These are phyloP conservation scores for Babyrousa celebensis DNA, from an alignment of 2,797 vertebrate species.

Conservation along the genomic window DNA sequence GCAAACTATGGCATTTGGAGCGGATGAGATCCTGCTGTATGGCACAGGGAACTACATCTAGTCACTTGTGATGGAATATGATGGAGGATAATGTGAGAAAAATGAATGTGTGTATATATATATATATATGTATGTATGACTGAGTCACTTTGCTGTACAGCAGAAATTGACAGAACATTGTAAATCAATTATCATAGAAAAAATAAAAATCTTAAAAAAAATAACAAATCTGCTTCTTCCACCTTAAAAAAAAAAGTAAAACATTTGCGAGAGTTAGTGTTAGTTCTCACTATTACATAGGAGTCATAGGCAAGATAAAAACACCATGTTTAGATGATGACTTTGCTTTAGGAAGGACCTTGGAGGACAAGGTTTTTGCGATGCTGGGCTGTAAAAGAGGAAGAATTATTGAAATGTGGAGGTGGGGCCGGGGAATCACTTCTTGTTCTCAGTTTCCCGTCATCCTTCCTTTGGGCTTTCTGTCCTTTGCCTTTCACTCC, in stretches of 20 bases:
- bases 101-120: no score
- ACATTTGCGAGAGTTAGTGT: background rate
- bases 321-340: fast-evolving
- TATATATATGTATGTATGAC: no score
- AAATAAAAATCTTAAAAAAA: no score
- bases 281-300: background rate
- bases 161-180: no score
- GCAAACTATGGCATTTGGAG: no score
- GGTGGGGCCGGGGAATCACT: background rate
- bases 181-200: no score
- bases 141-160: no score
- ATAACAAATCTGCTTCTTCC: no score
- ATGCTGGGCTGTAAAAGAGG: background rate
- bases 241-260: background rate
- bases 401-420: background rate
- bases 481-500: background rate
- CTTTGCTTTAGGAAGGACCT: background rate
- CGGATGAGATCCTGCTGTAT: no score
- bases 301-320: background rate
- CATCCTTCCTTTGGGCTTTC: background rate
- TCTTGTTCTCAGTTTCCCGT: background rate
- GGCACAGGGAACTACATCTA: no score
- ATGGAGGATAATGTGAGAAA: no score
- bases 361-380: fast-evolving
- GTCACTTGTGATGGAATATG: no score